phyloP scores from a whole-genome alignment of 2,113 vertebrate species.

The Mustela nigripes region DNA sequence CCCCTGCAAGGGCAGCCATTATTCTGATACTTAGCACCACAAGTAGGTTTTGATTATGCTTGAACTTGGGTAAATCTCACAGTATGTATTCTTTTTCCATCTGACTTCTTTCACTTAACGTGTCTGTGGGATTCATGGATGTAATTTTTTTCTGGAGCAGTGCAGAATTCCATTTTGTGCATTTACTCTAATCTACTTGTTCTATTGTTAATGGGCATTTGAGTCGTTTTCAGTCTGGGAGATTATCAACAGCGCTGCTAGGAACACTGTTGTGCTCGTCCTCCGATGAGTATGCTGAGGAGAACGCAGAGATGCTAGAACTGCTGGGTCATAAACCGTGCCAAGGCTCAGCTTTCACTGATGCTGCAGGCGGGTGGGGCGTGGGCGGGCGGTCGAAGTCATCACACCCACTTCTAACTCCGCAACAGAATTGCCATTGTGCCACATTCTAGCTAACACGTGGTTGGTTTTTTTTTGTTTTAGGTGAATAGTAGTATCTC shows the following conservation, averaged over 20 bases:
- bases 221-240: neutral
- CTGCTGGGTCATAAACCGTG: neutral
- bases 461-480: neutral
- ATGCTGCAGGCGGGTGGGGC: neutral
- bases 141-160: neutral
- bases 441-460: neutral
- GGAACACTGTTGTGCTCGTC: neutral
- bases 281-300: neutral
- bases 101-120: neutral
- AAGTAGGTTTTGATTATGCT: neutral
- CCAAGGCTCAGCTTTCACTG: neutral
- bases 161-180: neutral
- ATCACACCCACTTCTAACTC: neutral
- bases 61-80: neutral
- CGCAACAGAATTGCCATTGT: neutral
- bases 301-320: neutral
- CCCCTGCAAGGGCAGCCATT: neutral
- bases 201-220: neutral
- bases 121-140: neutral
- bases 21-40: neutral
- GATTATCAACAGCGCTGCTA: neutral
- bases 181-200: neutral
- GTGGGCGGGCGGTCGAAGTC: neutral
- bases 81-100: neutral
- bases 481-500: neutral